Evolutionary conservation across 2,888 invertebrate species (phyloP).

Genomic region (Scaptomyza cyrtandrae): DNA sequence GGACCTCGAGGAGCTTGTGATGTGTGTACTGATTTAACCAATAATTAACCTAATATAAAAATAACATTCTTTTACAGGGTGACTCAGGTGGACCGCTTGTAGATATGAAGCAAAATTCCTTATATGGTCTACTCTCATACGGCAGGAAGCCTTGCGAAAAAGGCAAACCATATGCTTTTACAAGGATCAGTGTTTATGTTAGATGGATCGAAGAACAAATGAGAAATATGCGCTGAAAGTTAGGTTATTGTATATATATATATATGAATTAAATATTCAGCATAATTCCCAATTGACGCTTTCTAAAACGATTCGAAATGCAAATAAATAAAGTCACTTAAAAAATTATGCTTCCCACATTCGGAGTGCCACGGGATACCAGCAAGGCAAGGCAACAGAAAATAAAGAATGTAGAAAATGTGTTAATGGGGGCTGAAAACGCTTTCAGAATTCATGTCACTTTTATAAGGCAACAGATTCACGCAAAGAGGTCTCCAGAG

Average conservation of each 20-base stretch:
- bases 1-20: slow-evolving; percentile 80
- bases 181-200: slow-evolving; percentile 50
- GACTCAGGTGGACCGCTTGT: slow-evolving; percentile 83
- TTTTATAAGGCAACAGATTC: slow-evolving; percentile 72
- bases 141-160: slow-evolving; percentile 62
- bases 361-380: slow-evolving; percentile 47
- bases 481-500: slow-evolving; percentile 60
- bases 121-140: slow-evolving; percentile 82
- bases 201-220: slow-evolving; percentile 61
- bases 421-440: slow-evolving; percentile 72
- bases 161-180: slow-evolving; percentile 62
- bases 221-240: slow-evolving; percentile 9
- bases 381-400: slow-evolving; percentile 3
- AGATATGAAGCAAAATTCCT: slow-evolving; percentile 43
- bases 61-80: slow-evolving; percentile 61
- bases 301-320: slow-evolving; percentile 63
- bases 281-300: slow-evolving; percentile 55
- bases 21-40: slow-evolving; percentile 49
- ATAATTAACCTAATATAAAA: not conserved
- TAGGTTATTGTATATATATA: no score
- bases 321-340: slow-evolving; percentile 78
- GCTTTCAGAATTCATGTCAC: slow-evolving; percentile 81
- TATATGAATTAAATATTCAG: slow-evolving; percentile 50
- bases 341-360: slow-evolving; percentile 70
- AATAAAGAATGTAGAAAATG: slow-evolving; percentile 47